Conservation (phyloP, 2,797 vertebrate species). For the Phalanger gymnotis region DNA sequence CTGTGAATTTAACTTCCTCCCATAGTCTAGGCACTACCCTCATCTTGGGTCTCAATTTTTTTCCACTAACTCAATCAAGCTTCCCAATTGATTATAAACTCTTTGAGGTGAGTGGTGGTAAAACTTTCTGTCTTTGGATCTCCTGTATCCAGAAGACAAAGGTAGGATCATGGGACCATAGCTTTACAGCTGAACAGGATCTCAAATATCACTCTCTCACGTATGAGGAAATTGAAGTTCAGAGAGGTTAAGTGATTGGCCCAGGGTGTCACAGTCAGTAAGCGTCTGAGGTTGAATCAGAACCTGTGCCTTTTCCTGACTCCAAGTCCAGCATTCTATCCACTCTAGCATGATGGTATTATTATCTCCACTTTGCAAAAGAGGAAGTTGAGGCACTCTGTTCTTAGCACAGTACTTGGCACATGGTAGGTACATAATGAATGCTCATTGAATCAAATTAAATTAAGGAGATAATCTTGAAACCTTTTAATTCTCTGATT, state of each 20-base stretch:
- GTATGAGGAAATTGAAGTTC: background rate
- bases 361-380: background rate
- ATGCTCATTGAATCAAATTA: accelerated
- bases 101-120: background rate
- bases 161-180: background rate
- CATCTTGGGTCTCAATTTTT: background rate
- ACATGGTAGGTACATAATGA: accelerated
- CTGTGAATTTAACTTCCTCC: background rate
- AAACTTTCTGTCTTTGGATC: background rate
- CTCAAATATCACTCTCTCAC: background rate
- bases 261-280: background rate
- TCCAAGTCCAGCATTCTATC: background rate
- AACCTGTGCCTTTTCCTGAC: background rate
- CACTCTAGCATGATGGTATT: background rate
- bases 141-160: background rate
- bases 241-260: background rate
- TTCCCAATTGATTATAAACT: background rate
- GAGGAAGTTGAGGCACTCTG: background rate
- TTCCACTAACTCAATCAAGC: background rate
- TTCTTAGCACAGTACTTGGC: accelerated
- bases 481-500: background rate
- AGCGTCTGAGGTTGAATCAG: background rate
- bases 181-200: background rate
- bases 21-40: background rate
- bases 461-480: background rate